Conservation (phyloP, 2,888 invertebrate genomes). For the Drosophila paranaensis region DNA sequence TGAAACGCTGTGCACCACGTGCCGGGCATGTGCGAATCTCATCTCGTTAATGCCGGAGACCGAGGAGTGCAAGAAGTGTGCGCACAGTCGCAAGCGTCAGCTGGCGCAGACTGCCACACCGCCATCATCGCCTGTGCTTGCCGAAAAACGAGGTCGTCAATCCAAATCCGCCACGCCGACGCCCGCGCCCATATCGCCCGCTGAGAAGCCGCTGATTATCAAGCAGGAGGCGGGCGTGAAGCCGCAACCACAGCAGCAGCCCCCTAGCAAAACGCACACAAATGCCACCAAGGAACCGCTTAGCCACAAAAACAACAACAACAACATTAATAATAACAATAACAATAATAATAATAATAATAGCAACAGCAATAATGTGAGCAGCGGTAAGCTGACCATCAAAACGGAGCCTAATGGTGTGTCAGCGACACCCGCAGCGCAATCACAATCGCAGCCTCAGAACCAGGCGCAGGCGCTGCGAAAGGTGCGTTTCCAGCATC, state of each 20-base stretch:
- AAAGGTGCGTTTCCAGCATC: slow-evolving; percentile 73
- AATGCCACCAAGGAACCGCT: slow-evolving; percentile 51
- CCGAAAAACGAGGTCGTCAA: slow-evolving; percentile 79
- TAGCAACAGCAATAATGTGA: slow-evolving; percentile 41
- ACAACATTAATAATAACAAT: slow-evolving; percentile 23
- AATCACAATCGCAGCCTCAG: slow-evolving; percentile 24
- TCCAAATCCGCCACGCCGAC: slow-evolving; percentile 70
- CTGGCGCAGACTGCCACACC: slow-evolving; percentile 72
- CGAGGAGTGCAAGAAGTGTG: slow-evolving; percentile 85
- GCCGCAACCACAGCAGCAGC: slow-evolving; percentile 23
- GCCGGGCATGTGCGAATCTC: slow-evolving; percentile 84
- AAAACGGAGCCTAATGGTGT: slow-evolving; percentile 66
- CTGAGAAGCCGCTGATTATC: slow-evolving; percentile 48
- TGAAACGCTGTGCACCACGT: slow-evolving; percentile 84
- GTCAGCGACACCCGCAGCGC: slow-evolving; percentile 12
- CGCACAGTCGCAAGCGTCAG: slow-evolving; percentile 78
- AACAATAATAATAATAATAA: slow-evolving; percentile 30
- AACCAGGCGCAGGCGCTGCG: slow-evolving; percentile 65
- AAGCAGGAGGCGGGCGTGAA: slow-evolving; percentile 62
- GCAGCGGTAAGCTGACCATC: slow-evolving; percentile 40
- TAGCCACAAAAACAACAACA: slow-evolving; percentile 52
- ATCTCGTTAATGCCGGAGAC: slow-evolving; percentile 84
- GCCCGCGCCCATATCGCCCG: slow-evolving; percentile 64
- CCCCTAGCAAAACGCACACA: slow-evolving; percentile 24
- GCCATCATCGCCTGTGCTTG: slow-evolving; percentile 76